phyloP scores from a whole-genome alignment of 2,888 invertebrate genomes.

The Tubulanus polymorphus region DNA sequence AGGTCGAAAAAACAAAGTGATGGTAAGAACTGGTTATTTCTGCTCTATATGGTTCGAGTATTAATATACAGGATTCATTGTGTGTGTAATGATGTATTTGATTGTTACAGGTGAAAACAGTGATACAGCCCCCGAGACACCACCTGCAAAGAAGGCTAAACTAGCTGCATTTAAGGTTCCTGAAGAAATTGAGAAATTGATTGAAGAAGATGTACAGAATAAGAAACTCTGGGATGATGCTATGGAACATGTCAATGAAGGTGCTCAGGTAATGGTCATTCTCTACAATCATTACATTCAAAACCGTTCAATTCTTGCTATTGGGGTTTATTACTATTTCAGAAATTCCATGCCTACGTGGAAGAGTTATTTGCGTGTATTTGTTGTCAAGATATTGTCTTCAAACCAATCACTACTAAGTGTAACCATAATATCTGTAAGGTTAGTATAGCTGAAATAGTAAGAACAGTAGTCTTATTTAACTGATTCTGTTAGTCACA shows the following conservation, averaged over 20 bases:
- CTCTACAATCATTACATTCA: background rate
- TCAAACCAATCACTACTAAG: conserved; percentile 67
- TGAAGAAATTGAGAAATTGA: conserved; percentile 52
- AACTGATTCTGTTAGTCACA: background rate
- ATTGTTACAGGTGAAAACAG: too few relatives aligned
- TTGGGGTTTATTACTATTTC: conserved; percentile 14
- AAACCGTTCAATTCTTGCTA: background rate
- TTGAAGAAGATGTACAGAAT: conserved; percentile 62
- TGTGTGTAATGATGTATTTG: background rate
- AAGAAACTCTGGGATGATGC: conserved; percentile 68
- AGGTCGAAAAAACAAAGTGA: conserved; percentile 31
- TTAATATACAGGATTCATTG: too few relatives aligned
- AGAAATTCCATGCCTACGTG: conserved; percentile 64
- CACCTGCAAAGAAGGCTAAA: conserved; percentile 37
- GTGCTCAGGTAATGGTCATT: conserved; percentile 34
- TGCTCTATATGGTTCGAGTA: too few relatives aligned
- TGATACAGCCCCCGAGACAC: too few relatives aligned
- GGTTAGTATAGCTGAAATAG: conserved; percentile 52
- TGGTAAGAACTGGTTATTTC: conserved; percentile 9
- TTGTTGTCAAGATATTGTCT: conserved; percentile 72
- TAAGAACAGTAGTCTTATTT: background rate
- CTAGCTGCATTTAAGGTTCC: conserved; percentile 51
- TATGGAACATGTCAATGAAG: conserved; percentile 55
- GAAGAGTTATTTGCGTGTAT: conserved; percentile 70
- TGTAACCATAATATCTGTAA: conserved; percentile 75